phyloP scores from a whole-genome alignment of 2,797 vertebrate species.

The Gadopsis marmoratus region DNA sequence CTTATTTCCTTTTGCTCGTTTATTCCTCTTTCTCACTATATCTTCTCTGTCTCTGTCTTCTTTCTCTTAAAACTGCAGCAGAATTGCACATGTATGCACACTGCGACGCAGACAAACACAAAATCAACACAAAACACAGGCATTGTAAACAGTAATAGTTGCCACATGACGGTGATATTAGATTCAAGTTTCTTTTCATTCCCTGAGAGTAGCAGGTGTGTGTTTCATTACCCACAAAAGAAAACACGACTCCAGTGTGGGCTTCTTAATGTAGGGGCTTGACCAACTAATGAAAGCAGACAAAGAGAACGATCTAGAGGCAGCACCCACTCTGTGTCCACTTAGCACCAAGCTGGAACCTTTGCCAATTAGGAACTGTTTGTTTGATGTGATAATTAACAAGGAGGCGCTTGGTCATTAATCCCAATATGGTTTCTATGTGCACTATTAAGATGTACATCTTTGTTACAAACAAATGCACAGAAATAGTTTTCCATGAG shows the following conservation, averaged over 20 bases:
- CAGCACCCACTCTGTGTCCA: slow-evolving; percentile 77
- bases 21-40: slow-evolving; percentile 2
- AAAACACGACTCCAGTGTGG: slow-evolving; percentile 76
- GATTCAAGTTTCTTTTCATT: slow-evolving; percentile 82
- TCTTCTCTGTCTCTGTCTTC: slow-evolving; percentile 5
- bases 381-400: slow-evolving; percentile 86
- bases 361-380: slow-evolving; percentile 84
- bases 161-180: slow-evolving; percentile 76
- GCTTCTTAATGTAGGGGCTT: slow-evolving; percentile 80
- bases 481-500: background rate
- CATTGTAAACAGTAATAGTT: slow-evolving; percentile 73
- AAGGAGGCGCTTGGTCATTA: slow-evolving; percentile 70
- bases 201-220: slow-evolving; percentile 86
- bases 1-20: slow-evolving; percentile 18
- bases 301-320: slow-evolving; percentile 81
- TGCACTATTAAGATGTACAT: slow-evolving; percentile 45
- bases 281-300: slow-evolving; percentile 83
- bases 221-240: slow-evolving; percentile 79
- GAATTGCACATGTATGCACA: slow-evolving; percentile 14
- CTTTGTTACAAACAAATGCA: slow-evolving; percentile 44
- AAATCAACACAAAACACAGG: slow-evolving; percentile 68
- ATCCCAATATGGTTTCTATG: slow-evolving; percentile 67
- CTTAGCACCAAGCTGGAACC: slow-evolving; percentile 78
- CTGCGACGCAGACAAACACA: slow-evolving; percentile 41
- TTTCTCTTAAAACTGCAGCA: slow-evolving; percentile 43